A percentile compares a stretch with the other conserved stretches of the same genome.
Conservation (phyloP, 92 coral and sea anemone genomes). For the Virgularia gustaviana region DNA sequence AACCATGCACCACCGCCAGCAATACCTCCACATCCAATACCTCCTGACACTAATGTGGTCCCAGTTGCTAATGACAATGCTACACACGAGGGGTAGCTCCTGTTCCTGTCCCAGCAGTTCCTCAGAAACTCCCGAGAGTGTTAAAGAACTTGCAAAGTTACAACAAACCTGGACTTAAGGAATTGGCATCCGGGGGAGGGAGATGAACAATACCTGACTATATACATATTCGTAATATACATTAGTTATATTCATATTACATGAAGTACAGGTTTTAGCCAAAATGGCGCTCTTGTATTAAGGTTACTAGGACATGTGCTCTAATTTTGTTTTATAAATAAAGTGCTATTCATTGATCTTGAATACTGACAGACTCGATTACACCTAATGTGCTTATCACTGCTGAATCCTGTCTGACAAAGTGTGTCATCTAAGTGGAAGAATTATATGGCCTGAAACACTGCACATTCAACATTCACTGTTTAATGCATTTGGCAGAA, state of each 20-base stretch:
- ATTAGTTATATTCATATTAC: not conserved
- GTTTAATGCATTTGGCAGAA: too few relatives aligned
- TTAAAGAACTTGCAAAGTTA: not conserved
- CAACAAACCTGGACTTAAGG: constrained; percentile 5
- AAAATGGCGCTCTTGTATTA: too few relatives aligned
- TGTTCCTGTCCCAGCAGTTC: not conserved
- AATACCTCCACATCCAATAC: too few relatives aligned
- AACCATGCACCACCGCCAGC: not conserved
- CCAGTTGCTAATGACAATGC: not conserved
- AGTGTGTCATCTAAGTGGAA: too few relatives aligned
- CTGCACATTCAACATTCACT: too few relatives aligned
- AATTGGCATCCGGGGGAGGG: not conserved
- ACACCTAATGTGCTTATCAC: too few relatives aligned
- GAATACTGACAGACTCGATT: too few relatives aligned
- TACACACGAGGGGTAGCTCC: not conserved
- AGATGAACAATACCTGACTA: constrained; percentile 5
- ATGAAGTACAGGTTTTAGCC: not conserved
- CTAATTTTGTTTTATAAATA: too few relatives aligned
- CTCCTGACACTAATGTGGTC: not conserved
- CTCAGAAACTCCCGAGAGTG: not conserved
- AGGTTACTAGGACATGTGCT: too few relatives aligned
- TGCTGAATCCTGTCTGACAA: too few relatives aligned
- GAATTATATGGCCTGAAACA: too few relatives aligned
- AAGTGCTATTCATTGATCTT: too few relatives aligned
- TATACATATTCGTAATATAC: not conserved